phyloP scores from a whole-genome alignment of 92 coral and sea anemone genomes.

The Actinernus sp. region DNA sequence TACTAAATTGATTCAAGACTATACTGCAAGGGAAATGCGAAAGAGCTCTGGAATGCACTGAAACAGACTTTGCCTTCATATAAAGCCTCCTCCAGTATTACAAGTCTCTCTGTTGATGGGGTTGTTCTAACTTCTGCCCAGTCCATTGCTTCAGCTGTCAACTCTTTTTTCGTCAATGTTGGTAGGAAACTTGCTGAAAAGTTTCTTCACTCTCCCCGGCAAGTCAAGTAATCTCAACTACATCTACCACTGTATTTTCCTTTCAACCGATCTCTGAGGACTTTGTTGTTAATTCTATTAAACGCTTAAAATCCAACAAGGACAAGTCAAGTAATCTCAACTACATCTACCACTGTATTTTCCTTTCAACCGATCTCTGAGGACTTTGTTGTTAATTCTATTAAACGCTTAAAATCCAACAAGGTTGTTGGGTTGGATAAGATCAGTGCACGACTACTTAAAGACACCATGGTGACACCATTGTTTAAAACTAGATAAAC shows the following conservation, averaged over 20 bases:
- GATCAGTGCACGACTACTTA: slow-evolving; percentile 15
- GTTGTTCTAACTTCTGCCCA: slow-evolving; percentile 21
- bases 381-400: slow-evolving; percentile 3
- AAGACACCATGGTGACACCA: slow-evolving; percentile 19
- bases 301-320: slow-evolving; percentile 18
- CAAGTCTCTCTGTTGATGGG: slow-evolving; percentile 21
- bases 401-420: slow-evolving; percentile 11
- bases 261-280: neutral
- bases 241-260: neutral
- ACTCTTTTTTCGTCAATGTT: slow-evolving; percentile 34
- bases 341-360: neutral
- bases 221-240: neutral
- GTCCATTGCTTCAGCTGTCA: slow-evolving; percentile 30
- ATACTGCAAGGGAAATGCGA: slow-evolving; percentile 39
- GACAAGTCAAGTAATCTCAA: neutral
- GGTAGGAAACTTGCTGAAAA: slow-evolving; percentile 45
- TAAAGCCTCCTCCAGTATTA: slow-evolving; percentile 8
- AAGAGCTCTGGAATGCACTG: slow-evolving; percentile 33
- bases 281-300: neutral
- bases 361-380: slow-evolving; percentile 11
- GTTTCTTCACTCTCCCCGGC: no score
- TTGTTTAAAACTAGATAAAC: slow-evolving; percentile 1
- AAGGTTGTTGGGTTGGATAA: no score
- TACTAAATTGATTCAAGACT: no score
- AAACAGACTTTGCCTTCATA: slow-evolving; percentile 14